Percentiles rank a stretch among this genome's conserved stretches.
These are phyloP conservation scores for Eulemur coronatus DNA, from an alignment of 2,797 vertebrate species.

Conservation along the genomic window DNA sequence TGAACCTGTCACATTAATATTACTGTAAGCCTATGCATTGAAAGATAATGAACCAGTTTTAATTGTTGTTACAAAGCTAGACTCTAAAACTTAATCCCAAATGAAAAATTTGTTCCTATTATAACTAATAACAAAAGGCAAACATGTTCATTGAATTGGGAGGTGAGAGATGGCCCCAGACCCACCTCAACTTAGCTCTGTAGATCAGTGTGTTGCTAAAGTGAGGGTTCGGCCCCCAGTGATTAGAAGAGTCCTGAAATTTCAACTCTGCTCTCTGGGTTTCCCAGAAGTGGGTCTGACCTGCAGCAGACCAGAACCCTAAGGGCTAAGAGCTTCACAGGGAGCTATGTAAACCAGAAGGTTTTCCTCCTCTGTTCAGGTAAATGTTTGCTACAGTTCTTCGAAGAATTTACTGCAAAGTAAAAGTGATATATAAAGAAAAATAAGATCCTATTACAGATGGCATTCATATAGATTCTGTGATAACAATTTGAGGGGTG, in stretches of 20 bases:
- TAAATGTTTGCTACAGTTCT: not conserved
- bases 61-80: not conserved
- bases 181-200: not conserved
- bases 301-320: not conserved
- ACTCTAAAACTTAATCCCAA: not conserved
- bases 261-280: not conserved
- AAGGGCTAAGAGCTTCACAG: not conserved
- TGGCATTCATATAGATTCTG: too few relatives aligned
- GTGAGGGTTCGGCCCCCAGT: not conserved
- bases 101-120: not conserved
- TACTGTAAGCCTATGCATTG: not conserved
- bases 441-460: not conserved
- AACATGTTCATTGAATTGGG: not conserved
- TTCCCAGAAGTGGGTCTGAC: not conserved
- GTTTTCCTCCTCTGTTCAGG: not conserved
- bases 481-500: not conserved
- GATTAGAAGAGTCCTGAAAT: not conserved
- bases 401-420: not conserved
- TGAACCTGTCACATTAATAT: slow-evolving; percentile 28
- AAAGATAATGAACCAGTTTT: not conserved
- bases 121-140: not conserved
- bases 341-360: not conserved
- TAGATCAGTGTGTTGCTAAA: not conserved
- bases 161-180: not conserved
- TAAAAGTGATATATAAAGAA: not conserved